phyloP scores from a whole-genome alignment of 23 tunicate genomes.

The Corella eumyota region DNA sequence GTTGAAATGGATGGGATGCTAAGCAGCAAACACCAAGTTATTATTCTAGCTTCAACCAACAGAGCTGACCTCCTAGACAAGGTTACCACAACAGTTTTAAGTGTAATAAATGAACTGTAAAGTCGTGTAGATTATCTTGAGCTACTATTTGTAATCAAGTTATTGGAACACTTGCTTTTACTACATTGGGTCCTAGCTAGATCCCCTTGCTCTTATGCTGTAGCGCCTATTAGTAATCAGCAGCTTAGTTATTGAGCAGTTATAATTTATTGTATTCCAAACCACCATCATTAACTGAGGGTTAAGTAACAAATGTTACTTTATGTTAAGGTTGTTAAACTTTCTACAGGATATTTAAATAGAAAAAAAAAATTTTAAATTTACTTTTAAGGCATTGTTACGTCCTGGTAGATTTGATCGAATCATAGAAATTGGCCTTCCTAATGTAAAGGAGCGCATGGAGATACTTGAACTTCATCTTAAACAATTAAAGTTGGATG shows the following conservation, averaged over 20 bases:
- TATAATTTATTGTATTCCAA: too few relatives aligned
- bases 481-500: slow-evolving; percentile 37
- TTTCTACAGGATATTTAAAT: too few relatives aligned
- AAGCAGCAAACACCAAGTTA: slow-evolving; percentile 62
- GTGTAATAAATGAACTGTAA: neutral
- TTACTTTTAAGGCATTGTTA: slow-evolving; percentile 38
- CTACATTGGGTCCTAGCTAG: too few relatives aligned
- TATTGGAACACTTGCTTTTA: too few relatives aligned
- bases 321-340: too few relatives aligned
- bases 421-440: slow-evolving; percentile 61
- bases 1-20: slow-evolving; percentile 99
- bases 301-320: too few relatives aligned
- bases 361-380: neutral
- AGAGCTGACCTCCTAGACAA: slow-evolving; percentile 80
- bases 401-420: slow-evolving; percentile 97
- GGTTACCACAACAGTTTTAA: slow-evolving; percentile 5
- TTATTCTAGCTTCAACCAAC: slow-evolving; percentile 94
- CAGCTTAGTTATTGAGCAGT: too few relatives aligned
- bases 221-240: too few relatives aligned
- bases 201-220: too few relatives aligned
- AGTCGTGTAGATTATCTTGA: too few relatives aligned
- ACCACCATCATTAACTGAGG: too few relatives aligned
- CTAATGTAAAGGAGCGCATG: slow-evolving; percentile 59
- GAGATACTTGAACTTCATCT: slow-evolving; percentile 70
- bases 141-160: too few relatives aligned